Base-by-base conservation (phyloP, 1,140 invertebrate species). In the Chlorops oryzae region DNA sequence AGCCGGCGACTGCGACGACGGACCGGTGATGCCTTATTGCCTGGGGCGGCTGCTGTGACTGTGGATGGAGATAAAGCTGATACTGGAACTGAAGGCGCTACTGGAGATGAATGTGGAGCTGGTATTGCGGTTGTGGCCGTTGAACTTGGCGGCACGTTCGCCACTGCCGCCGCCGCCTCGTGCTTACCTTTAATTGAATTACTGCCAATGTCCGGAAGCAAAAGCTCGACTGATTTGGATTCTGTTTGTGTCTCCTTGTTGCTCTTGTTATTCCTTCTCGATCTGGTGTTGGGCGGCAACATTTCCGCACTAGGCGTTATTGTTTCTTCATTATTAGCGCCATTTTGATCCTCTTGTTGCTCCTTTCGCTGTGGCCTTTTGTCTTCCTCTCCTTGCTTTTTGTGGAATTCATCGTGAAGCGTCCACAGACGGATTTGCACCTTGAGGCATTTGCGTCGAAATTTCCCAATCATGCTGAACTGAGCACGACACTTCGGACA, bases 381-480 rank as follows among this genome's bases (percentile, higher is more conserved):
- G 6, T 50, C 22, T 3, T 7, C 38, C 15, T 24, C 12, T 28
- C n/a, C 32, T 18, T 15, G 42, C 15, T 32, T 15, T 37, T 28
- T 24, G 18, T 34, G 15, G 12, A 35, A 21, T 40, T 51, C 35
- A 21, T 62, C 57, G 27, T 42, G 35, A 13, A 50, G 27, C 22
- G 55, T 54, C 35, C 63, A 56, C 23, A 69, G 40, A 20, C 59
- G 59, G 21, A 59, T 57, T 51, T 69, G 65, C 32, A 65, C 57
- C 5, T 66, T 66, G 18, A 61, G 32, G 32, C 65, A 69, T 49
- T 63, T 59, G 42, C 65, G 50, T 5, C 65, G 65, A 44, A 69
- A 69, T 47, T 69, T 69, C 51, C 57, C 61, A 34, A 69, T 59
- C 61, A 69, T 69, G 24, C 64, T 57, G 32, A 69, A 69, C 27